Conservation (phyloP, 2,888 invertebrate genomes). For the Graphium colonna region DNA sequence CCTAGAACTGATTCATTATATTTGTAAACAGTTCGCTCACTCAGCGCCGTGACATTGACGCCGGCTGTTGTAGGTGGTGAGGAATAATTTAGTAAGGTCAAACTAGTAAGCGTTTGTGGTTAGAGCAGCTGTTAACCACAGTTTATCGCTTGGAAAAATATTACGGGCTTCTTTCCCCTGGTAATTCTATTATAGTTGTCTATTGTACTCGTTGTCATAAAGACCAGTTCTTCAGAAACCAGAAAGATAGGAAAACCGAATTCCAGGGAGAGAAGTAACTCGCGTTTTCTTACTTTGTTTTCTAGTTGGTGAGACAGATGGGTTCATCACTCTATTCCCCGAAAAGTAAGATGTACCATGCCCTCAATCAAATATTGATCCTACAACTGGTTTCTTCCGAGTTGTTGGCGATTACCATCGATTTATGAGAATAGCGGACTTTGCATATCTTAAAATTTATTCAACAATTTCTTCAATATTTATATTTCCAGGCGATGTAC, state of each 20-base stretch:
- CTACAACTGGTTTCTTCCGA: too few relatives aligned
- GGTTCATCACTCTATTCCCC: too few relatives aligned
- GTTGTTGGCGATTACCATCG: too few relatives aligned
- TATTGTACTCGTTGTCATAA: not conserved
- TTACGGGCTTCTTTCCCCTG: not conserved
- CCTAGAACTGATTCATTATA: conserved; percentile 36
- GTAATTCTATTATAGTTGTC: not conserved
- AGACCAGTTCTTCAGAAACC: not conserved
- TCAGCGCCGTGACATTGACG: conserved; percentile 45
- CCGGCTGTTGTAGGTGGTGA: conserved; percentile 50
- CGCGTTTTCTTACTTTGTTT: too few relatives aligned
- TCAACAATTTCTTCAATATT: too few relatives aligned
- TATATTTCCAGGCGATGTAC: too few relatives aligned
- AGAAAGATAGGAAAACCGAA: not conserved
- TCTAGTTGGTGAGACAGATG: too few relatives aligned
- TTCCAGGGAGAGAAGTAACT: too few relatives aligned
- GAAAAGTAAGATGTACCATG: too few relatives aligned
- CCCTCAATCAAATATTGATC: too few relatives aligned
- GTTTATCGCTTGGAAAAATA: not conserved
- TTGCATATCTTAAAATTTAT: too few relatives aligned
- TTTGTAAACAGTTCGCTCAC: conserved; percentile 52
- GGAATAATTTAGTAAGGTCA: not conserved
- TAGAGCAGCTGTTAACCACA: not conserved
- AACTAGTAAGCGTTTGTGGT: not conserved
- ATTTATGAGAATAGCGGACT: too few relatives aligned